A percentile compares a stretch with the other conserved stretches of the same genome.
These are phyloP conservation scores for Nasonia giraulti DNA, from an alignment of 1,140 invertebrate species.

Conservation along the genomic window DNA sequence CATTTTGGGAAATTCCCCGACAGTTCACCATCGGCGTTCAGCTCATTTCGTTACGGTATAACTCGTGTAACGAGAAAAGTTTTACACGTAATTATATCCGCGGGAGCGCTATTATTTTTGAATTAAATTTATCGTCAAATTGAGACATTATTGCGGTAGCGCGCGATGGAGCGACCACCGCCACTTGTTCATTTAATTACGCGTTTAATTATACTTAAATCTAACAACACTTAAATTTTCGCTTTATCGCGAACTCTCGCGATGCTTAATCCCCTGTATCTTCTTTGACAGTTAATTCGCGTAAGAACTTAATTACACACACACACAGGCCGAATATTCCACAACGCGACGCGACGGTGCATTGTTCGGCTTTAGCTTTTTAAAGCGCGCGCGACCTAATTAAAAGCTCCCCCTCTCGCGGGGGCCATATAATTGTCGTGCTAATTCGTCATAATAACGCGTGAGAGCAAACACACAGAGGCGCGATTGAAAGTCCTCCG, in stretches of 20 bases:
- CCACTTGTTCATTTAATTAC: neutral
- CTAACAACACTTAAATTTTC: neutral
- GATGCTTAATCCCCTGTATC: neutral
- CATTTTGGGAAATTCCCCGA: neutral
- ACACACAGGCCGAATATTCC: neutral
- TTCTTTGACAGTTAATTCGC: conserved; percentile 8
- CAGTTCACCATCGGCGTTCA: too few relatives aligned
- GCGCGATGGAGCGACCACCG: neutral
- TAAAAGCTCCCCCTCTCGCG: neutral
- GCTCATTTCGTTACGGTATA: neutral
- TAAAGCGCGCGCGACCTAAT: conserved; percentile 25
- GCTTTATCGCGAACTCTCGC: neutral
- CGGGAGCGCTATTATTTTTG: neutral
- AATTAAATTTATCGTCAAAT: conserved; percentile 5
- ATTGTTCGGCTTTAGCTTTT: neutral
- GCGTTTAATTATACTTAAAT: neutral
- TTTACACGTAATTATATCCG: neutral
- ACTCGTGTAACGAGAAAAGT: neutral
- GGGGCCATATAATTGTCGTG: neutral
- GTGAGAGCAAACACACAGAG: neutral
- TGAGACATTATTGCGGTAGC: neutral
- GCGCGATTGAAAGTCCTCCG: conserved; percentile 3
- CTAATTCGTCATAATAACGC: conserved; percentile 18
- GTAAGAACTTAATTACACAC: conserved; percentile 2
- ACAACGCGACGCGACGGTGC: neutral